Conservation (phyloP, 2,113 vertebrate genomes). For the Arothron firmamentum region DNA sequence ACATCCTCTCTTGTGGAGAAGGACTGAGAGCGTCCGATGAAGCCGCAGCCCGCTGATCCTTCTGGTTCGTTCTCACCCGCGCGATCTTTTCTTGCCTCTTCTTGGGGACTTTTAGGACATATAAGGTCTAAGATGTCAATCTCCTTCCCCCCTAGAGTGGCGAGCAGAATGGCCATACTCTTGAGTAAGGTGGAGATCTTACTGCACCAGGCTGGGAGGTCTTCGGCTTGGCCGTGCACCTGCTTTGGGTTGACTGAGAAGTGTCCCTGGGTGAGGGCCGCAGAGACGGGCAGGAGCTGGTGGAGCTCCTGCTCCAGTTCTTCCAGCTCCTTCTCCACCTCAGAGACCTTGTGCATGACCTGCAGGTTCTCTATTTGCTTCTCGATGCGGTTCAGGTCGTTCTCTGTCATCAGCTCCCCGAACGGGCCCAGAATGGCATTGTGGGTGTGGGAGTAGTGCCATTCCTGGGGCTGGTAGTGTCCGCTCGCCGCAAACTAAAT, state of each 20-base stretch:
- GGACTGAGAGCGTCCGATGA: slow-evolving; percentile 82
- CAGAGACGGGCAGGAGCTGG: slow-evolving; percentile 79
- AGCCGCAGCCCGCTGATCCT: slow-evolving; percentile 38
- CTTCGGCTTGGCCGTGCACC: slow-evolving; percentile 82
- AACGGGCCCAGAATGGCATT: slow-evolving; percentile 85
- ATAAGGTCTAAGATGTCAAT: slow-evolving; percentile 77
- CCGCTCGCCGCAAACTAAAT: slow-evolving; percentile 84
- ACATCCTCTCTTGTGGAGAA: slow-evolving; percentile 88
- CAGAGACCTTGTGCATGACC: slow-evolving; percentile 87
- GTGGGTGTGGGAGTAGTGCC: slow-evolving; percentile 79
- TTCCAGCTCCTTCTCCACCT: slow-evolving; percentile 81
- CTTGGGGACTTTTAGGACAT: slow-evolving; percentile 52
- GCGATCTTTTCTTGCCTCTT: slow-evolving; percentile 47
- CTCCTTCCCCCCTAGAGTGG: slow-evolving; percentile 78
- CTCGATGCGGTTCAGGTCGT: slow-evolving; percentile 86
- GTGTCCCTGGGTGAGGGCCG: slow-evolving; percentile 72
- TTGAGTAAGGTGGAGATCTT: slow-evolving; percentile 82
- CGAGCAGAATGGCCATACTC: slow-evolving; percentile 81
- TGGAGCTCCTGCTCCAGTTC: slow-evolving; percentile 81
- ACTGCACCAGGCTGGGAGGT: slow-evolving; percentile 82
- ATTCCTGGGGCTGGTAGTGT: slow-evolving; percentile 82
- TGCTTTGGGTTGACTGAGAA: slow-evolving; percentile 83
- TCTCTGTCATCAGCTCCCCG: slow-evolving; percentile 89
- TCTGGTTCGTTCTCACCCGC: slow-evolving; percentile 37
- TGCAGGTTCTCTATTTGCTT: slow-evolving; percentile 94